A percentile compares a stretch with the other conserved stretches of the same genome.
phyloP scores from a whole-genome alignment of 1,140 invertebrate genomes.

The Drosophila jambulina region DNA sequence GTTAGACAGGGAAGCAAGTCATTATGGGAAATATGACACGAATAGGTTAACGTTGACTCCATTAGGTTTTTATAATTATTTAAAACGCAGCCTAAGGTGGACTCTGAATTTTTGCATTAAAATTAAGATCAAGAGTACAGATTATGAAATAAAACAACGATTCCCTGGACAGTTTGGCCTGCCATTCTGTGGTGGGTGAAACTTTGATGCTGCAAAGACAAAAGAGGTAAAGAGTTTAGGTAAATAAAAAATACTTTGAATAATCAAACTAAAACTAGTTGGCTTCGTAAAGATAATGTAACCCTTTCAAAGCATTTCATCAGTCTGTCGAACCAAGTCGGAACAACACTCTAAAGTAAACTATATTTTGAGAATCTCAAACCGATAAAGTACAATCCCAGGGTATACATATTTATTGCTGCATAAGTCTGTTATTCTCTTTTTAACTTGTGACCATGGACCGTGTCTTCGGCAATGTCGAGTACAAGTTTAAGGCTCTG shows the following conservation, averaged over 20 bases:
- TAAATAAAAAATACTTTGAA: background rate
- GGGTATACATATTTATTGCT: background rate
- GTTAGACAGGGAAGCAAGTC: constrained; percentile 40
- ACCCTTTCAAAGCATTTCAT: background rate
- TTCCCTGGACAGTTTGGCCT: constrained; percentile 77
- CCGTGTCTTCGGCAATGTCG: constrained; percentile 51
- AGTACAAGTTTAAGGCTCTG: constrained; percentile 47
- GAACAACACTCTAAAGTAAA: background rate
- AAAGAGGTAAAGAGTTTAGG: background rate
- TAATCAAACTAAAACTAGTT: background rate
- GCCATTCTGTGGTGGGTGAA: constrained; percentile 79
- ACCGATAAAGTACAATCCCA: background rate
- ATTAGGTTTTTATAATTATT: constrained; percentile 10
- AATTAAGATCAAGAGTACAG: constrained; percentile 45
- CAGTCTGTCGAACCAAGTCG: background rate
- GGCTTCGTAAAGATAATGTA: background rate
- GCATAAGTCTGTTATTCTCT: background rate
- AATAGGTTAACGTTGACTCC: constrained; percentile 47
- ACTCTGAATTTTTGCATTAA: constrained; percentile 4
- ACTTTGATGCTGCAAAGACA: constrained; percentile 59
- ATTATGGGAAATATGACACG: constrained; percentile 51
- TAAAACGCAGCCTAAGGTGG: constrained; percentile 16
- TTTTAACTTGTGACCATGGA: constrained; percentile 40
- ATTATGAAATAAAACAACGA: constrained; percentile 58
- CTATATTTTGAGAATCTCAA: background rate